Percentiles rank a stretch among this genome's conserved stretches.
phyloP scores from a whole-genome alignment of 2,797 vertebrate genomes.

The Neosilurus mollespiculum region DNA sequence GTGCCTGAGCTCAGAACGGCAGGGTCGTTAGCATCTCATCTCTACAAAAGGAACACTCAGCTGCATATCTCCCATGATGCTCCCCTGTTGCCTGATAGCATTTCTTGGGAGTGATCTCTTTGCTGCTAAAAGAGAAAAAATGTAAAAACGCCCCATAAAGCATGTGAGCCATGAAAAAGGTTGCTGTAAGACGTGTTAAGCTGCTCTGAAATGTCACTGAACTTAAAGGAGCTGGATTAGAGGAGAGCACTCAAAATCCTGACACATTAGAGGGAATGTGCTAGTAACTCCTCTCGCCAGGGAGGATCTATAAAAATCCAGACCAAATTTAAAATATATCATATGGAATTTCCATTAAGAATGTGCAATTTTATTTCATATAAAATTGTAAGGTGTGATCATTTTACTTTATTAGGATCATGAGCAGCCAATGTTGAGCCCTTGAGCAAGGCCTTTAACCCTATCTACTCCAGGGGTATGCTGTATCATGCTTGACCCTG shows the following conservation, averaged over 20 bases:
- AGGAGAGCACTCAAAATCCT: not conserved
- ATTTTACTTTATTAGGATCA: too few relatives aligned
- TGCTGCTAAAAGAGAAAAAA: conserved; percentile 29
- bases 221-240: conserved; percentile 3
- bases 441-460: not conserved
- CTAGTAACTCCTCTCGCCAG: not conserved
- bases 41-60: conserved; percentile 12
- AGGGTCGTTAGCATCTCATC: conserved; percentile 14
- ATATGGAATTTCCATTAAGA: not conserved
- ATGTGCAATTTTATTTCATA: too few relatives aligned
- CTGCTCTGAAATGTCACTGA: conserved; percentile 34
- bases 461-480: not conserved
- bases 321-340: conserved; percentile 6
- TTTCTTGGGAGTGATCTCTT: conserved; percentile 3
- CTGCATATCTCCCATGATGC: conserved; percentile 3
- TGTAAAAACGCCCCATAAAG: conserved; percentile 17
- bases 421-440: not conserved
- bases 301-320: not conserved
- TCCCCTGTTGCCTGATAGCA: not conserved
- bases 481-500: not conserved
- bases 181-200: conserved; percentile 19
- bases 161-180: conserved; percentile 3
- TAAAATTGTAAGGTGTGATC: too few relatives aligned
- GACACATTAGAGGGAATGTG: not conserved
- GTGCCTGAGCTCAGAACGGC: conserved; percentile 1